A percentile compares a stretch with the other conserved stretches of the same genome.
Conservation (phyloP, 1,140 invertebrate species). For the Calliopsis andreniformis region DNA sequence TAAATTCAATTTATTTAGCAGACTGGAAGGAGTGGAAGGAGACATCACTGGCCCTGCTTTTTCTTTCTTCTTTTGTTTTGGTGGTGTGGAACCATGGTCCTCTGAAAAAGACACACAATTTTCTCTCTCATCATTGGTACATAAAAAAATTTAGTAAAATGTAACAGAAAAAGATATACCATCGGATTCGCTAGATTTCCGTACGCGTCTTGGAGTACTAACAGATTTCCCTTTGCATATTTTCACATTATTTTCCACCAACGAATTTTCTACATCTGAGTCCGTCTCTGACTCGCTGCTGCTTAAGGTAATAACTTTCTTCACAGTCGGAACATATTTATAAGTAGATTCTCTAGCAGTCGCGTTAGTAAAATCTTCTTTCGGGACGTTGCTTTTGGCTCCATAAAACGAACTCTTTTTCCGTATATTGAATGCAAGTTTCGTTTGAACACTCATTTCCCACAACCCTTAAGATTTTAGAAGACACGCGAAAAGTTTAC, state of each 20-base stretch:
- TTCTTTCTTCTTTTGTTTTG: conserved; percentile 66
- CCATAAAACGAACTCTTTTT: conserved; percentile 72
- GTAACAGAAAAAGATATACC: conserved; percentile 42
- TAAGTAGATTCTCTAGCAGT: conserved; percentile 52
- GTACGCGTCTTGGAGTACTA: conserved; percentile 48
- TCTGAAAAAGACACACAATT: conserved; percentile 35
- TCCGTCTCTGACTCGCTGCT: conserved; percentile 76
- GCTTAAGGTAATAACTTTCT: conserved; percentile 73
- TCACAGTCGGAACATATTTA: conserved; percentile 68
- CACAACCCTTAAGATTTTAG: neutral
- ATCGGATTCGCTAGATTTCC: conserved; percentile 52
- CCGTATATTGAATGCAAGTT: conserved; percentile 64
- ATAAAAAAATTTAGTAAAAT: conserved; percentile 18
- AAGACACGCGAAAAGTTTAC: neutral
- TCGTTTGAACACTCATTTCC: conserved; percentile 65
- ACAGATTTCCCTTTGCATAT: neutral
- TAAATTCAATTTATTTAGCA: conserved; percentile 66
- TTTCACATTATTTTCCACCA: conserved; percentile 32
- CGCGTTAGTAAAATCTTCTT: conserved; percentile 67
- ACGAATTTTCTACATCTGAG: conserved; percentile 71
- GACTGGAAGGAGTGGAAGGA: conserved; percentile 66
- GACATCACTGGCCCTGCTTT: conserved; percentile 37
- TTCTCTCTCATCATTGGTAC: neutral
- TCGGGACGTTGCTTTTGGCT: conserved; percentile 56
- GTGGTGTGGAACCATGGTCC: conserved; percentile 47